These are phyloP conservation scores for Marmota monax DNA, from an alignment of 2,113 vertebrate species.

Conservation along the genomic window DNA sequence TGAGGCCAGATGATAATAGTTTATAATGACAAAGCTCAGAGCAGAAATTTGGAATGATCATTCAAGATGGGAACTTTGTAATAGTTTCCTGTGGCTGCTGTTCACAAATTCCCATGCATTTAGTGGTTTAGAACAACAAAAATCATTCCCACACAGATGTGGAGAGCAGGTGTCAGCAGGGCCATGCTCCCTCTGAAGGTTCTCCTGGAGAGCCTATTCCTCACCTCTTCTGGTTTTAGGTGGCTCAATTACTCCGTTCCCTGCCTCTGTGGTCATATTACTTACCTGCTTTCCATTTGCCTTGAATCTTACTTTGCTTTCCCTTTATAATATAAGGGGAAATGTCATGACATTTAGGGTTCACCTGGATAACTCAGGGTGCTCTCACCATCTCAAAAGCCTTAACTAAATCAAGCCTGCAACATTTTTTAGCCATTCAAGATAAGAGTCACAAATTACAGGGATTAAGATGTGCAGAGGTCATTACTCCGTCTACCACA, in stretches of 20 bases:
- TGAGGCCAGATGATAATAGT: background rate
- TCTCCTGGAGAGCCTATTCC: background rate
- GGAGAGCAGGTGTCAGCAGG: background rate
- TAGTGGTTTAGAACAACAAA: background rate
- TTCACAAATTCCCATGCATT: background rate
- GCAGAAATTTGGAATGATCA: background rate
- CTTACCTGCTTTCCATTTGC: background rate
- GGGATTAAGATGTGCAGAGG: background rate
- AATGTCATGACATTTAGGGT: background rate
- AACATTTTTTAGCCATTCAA: background rate
- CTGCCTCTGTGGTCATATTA: background rate
- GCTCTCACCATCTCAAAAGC: background rate
- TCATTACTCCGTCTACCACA: background rate
- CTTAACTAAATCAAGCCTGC: background rate
- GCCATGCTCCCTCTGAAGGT: accelerated
- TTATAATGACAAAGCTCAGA: background rate
- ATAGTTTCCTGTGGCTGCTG: background rate
- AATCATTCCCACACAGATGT: background rate
- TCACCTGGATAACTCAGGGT: background rate
- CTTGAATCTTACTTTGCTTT: background rate
- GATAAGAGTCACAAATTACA: background rate
- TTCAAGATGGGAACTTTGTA: background rate
- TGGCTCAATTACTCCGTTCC: background rate
- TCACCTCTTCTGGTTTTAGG: background rate
- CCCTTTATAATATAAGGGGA: background rate